Conservation (phyloP, 2,797 vertebrate genomes). For the Botia kubotai region DNA sequence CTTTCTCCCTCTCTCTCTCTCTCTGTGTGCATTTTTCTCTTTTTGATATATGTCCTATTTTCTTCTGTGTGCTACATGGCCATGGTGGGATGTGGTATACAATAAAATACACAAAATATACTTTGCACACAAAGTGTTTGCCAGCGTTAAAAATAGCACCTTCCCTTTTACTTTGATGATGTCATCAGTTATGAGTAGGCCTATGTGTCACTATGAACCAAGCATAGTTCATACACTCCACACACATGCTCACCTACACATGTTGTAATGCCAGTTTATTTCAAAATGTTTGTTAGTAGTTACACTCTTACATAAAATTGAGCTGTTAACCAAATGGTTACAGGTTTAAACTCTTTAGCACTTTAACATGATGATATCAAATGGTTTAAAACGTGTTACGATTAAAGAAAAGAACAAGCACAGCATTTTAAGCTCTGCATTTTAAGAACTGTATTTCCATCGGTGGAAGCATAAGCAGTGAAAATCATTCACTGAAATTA, state of each 20-base stretch:
- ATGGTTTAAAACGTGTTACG: no score
- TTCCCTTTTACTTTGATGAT: neutral
- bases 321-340: no score
- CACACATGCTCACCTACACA: neutral
- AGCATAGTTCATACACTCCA: neutral
- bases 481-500: no score
- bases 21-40: neutral
- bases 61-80: conserved; percentile 17
- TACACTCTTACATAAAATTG: no score
- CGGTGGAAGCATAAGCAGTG: no score
- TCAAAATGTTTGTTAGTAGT: no score
- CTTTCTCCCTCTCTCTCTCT: neutral
- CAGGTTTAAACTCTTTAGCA: no score
- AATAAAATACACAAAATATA: neutral
- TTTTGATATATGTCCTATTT: conserved; percentile 36
- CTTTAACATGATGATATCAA: no score
- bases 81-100: conserved; percentile 11
- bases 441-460: no score
- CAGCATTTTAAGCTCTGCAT: no score
- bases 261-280: neutral
- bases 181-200: neutral
- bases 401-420: no score
- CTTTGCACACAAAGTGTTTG: conserved; percentile 12
- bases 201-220: neutral
- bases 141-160: neutral